Conservation (phyloP, 92 coral and sea anemone species). For the Pocillopora grandis region DNA sequence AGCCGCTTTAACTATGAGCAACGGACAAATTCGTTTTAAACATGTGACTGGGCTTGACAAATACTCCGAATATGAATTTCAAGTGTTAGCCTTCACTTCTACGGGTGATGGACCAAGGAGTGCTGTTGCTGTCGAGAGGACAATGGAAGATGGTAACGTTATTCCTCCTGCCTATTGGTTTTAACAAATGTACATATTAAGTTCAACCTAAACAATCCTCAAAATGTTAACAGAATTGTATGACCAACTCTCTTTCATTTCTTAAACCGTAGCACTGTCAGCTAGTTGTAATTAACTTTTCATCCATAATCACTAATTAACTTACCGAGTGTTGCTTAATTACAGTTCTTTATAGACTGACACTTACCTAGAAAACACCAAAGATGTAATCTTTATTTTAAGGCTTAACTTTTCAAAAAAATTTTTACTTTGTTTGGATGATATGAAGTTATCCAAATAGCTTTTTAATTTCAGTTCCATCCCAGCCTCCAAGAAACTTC, state of each 20-base stretch:
- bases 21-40: background rate
- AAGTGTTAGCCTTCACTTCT: conserved; percentile 36
- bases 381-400: too few relatives aligned
- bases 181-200: background rate
- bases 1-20: background rate
- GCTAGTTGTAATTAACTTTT: too few relatives aligned
- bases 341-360: too few relatives aligned
- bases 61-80: conserved; percentile 15
- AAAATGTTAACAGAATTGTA: background rate
- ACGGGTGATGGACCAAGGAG: conserved; percentile 16
- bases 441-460: too few relatives aligned
- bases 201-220: background rate
- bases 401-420: too few relatives aligned
- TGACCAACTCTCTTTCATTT: background rate
- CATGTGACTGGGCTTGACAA: background rate
- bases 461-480: background rate
- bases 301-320: too few relatives aligned
- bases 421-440: too few relatives aligned
- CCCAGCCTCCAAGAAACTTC: too few relatives aligned
- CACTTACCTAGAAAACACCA: too few relatives aligned
- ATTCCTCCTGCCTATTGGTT: background rate
- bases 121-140: background rate
- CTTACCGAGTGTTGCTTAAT: too few relatives aligned
- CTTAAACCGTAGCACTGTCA: too few relatives aligned
- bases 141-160: background rate